phyloP scores from a whole-genome alignment of 2,797 vertebrate species.

The Helicolenus hilgendorfi region DNA sequence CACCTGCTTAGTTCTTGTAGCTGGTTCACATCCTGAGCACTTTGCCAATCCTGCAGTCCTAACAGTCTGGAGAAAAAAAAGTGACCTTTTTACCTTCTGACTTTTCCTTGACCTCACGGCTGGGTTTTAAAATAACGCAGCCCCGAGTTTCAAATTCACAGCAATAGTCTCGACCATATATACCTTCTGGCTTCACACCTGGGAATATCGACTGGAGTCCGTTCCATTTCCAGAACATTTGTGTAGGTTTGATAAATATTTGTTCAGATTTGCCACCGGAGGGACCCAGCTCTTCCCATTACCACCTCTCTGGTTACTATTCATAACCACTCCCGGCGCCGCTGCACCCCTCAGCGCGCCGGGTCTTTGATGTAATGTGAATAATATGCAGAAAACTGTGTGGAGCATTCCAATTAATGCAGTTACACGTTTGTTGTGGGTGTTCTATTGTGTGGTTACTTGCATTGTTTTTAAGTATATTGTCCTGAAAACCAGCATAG shows the following conservation, averaged over 20 bases:
- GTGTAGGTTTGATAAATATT: slow-evolving; percentile 67
- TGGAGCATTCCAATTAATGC: slow-evolving; percentile 82
- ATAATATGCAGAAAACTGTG: slow-evolving; percentile 82
- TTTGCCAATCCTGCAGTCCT: slow-evolving; percentile 51
- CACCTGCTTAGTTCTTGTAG: slow-evolving; percentile 57
- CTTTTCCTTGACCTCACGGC: slow-evolving; percentile 62
- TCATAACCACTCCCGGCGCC: slow-evolving; percentile 73
- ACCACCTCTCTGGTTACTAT: slow-evolving; percentile 73
- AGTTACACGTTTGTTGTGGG: slow-evolving; percentile 78
- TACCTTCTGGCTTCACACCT: slow-evolving; percentile 64
- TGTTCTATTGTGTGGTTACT: slow-evolving; percentile 82
- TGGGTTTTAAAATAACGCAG: slow-evolving; percentile 44
- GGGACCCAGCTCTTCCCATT: slow-evolving; percentile 64
- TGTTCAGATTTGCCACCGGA: slow-evolving; percentile 76
- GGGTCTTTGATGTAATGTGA: slow-evolving; percentile 84
- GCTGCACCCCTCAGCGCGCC: slow-evolving; percentile 67
- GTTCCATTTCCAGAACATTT: slow-evolving; percentile 60
- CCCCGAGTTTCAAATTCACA: slow-evolving; percentile 71
- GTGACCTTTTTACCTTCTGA: slow-evolving; percentile 72
- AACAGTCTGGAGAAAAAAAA: slow-evolving; percentile 20
- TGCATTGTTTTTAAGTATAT: slow-evolving; percentile 78
- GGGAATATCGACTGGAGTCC: slow-evolving; percentile 65
- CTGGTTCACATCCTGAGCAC: slow-evolving; percentile 57
- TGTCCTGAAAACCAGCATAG: slow-evolving; percentile 81
- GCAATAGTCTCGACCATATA: slow-evolving; percentile 75